Evolutionary conservation across 23 tunicate genomes (phyloP), one percentile per base, ranked within the genome.

Genomic region (Halocynthia roretzi): DNA sequence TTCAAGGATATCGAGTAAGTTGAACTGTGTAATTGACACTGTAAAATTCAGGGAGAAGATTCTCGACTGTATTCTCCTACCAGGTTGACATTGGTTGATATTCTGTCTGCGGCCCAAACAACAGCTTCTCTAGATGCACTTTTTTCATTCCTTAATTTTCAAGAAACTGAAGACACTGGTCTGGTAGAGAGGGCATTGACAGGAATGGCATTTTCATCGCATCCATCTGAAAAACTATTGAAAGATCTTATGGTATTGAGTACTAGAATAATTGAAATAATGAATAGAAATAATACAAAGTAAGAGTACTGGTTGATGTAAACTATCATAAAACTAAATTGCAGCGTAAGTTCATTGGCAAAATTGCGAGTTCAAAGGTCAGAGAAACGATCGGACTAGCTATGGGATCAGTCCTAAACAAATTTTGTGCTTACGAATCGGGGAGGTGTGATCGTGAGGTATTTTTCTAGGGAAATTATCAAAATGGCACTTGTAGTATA

Each of bases 121-220:
- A 58, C 75, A 19, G 83, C 97, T 8, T 79, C 97, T 7, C 87
- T 71, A 40, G 71, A 82, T 19, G 97, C 88, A 20, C 83, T 91
- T 7, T 77, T 91, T 84, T 84, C 81, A 50, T 44, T 53, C 10
- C 71, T 91, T n/a, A 86, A 91, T 54, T 80, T 91, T 56, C 72
- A 48, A 15, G 76, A 85, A 57, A 91, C 80, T n/a, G 86, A 85
- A 44, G 78, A 80, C 19, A 84, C 86, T 10, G 90, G 91, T 22
- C 80, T 74, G 54, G 88, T 91, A 53, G 97, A 91, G 57, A 68
- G 97, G 10, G 97, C 87, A 50, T 70, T 91, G 20, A 76, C 97
- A 5, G 97, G 97, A 6, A 91, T 91, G 50, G 83, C 97, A 12
- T 91, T 91, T 67, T 91, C 97, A 23, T 91, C 97, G 6, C 97